A percentile compares a stretch with the other conserved stretches of the same genome.
These are phyloP conservation scores for Gari tellinella DNA, from an alignment of 2,888 invertebrate genomes.

Conservation along the genomic window DNA sequence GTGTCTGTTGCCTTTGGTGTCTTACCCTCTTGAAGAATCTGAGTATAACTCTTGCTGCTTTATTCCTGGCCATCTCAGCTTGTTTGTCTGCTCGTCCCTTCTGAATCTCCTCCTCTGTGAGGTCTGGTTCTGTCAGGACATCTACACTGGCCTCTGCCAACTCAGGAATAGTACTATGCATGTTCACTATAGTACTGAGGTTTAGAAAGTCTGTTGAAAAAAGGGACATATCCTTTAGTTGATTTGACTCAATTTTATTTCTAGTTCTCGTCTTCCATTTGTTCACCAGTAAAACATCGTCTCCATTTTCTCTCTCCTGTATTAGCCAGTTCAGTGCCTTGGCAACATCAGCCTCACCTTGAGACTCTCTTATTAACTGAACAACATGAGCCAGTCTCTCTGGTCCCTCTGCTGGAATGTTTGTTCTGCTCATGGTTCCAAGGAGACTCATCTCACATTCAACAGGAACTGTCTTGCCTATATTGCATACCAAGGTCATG, in stretches of 20 bases:
- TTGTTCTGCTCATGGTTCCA: conserved; percentile 40
- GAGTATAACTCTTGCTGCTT: conserved; percentile 44
- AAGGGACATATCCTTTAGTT: conserved; percentile 11
- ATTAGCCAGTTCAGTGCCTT: conserved; percentile 37
- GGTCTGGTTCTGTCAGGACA: conserved; percentile 23
- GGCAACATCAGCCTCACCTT: conserved; percentile 52
- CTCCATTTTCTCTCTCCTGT: conserved; percentile 34
- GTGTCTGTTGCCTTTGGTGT: conserved; percentile 15
- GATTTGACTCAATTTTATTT: conserved; percentile 5
- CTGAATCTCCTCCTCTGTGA: conserved; percentile 51
- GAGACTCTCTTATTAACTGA: conserved; percentile 29
- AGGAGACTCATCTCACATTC: conserved; percentile 50
- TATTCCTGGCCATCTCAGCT: conserved; percentile 17
- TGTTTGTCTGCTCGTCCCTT: conserved; percentile 41
- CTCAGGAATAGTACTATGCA: not conserved
- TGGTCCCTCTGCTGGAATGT: conserved; percentile 40
- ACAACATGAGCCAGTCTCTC: conserved; percentile 45
- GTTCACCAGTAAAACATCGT: conserved; percentile 41
- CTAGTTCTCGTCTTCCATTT: conserved; percentile 42
- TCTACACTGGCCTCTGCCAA: conserved; percentile 3
- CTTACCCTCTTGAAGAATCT: conserved; percentile 33
- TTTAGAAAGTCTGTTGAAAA: conserved; percentile 10
- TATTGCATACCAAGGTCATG: conserved; percentile 64
- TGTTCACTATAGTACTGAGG: not conserved
- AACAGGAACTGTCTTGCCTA: conserved; percentile 53